Evolutionary conservation across 2,113 vertebrate genomes (phyloP).

Genomic region (Pimephales promelas): DNA sequence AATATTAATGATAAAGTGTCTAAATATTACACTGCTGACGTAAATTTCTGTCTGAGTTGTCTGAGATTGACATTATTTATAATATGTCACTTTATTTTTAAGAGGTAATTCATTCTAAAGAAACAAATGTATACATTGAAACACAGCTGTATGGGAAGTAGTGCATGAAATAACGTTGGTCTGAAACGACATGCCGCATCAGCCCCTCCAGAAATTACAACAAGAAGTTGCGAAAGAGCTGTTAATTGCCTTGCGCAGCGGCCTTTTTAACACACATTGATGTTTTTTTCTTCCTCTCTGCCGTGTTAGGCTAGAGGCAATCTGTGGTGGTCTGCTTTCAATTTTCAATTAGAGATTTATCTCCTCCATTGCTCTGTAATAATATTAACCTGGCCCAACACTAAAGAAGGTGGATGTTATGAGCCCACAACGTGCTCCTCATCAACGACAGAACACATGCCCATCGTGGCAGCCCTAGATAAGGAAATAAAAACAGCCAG

Average conservation of each 20-base stretch:
- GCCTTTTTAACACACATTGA: conserved; percentile 68
- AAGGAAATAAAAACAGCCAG: neutral
- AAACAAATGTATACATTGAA: neutral
- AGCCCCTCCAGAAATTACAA: conserved; percentile 21
- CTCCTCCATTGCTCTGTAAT: conserved; percentile 38
- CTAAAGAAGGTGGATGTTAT: conserved; percentile 13
- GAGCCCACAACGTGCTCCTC: neutral
- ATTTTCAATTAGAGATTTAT: conserved; percentile 62
- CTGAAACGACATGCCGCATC: neutral
- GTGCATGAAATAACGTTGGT: neutral
- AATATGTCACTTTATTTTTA: neutral
- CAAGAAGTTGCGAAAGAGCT: conserved; percentile 66
- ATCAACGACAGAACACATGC: neutral
- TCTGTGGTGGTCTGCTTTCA: conserved; percentile 47
- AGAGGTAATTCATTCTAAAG: neutral
- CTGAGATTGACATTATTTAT: no score
- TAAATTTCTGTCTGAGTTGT: no score
- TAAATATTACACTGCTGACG: no score
- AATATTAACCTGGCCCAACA: conserved; percentile 20
- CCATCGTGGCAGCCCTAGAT: neutral
- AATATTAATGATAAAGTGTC: neutral
- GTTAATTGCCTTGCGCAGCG: conserved; percentile 64
- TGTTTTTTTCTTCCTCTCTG: conserved; percentile 54
- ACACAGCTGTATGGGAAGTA: conserved; percentile 2
- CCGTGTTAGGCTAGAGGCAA: conserved; percentile 33